Base-by-base conservation (phyloP, 2,888 invertebrate species). In the Bhutanitis thaidina region DNA sequence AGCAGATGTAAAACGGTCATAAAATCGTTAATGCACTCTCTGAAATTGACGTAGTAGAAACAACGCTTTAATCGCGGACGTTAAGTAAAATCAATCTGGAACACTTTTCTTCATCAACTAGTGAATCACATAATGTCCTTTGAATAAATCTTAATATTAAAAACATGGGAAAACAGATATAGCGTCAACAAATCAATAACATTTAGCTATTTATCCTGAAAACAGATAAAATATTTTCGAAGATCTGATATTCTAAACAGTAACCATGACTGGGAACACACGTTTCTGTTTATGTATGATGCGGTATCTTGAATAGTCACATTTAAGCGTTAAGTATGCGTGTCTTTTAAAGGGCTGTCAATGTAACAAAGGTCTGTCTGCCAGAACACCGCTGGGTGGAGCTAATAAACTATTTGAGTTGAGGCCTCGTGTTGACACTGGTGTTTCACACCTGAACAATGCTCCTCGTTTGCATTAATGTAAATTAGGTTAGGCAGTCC, bases 381-480 rank as follows among this genome's bases (percentile, higher is more conserved):
- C 78, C 79, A 77, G 82, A 78, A 77, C 80, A 80, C 73, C 79
- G 74, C 74, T 86, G 88, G 88, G 87, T 84, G 88, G 87, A 87
- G 87, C 82, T 84, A 84, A 87, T 88, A 87, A 86, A 88, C 86
- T 87, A 84, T 87, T 88, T 87, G 87, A 86, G 84, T 77, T 80
- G 84, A 83, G 74, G 75, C 79, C 76, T 75, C 71, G 80, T 86
- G 88, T 89, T 89, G 88, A 89, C 88, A 89, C 87, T 87, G 80
- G 81, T 81, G 84, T 84, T 88, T 89, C 85, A 86, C 88, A 89
- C 88, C 87, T 87, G 88, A 87, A 88, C 88, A 89, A 88, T 87
- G 87, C 86, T 80, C 64, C 87, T 88, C 88, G 88, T 89, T 89
- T 88, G 84, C 88, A 88, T 89, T 87, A 87, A 88, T 89, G 87